Conservation (phyloP, 64 coral and sea anemone species). For the Pachyseris speciosa region DNA sequence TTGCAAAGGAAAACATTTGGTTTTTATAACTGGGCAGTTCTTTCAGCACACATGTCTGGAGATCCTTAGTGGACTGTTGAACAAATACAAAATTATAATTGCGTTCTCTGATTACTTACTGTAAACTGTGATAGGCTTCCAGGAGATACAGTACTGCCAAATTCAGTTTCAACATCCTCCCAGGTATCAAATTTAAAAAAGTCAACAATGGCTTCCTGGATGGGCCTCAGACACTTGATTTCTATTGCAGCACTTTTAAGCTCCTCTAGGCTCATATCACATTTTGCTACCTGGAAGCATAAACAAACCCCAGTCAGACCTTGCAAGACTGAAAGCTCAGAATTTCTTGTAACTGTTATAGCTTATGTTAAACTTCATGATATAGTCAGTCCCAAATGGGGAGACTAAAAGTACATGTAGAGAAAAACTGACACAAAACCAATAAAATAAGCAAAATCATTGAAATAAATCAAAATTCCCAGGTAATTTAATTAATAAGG, state of each 20-base stretch:
- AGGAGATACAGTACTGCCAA: neutral
- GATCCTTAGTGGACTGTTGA: neutral
- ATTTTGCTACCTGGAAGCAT: neutral
- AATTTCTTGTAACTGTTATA: no score
- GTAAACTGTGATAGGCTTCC: neutral
- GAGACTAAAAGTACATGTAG: neutral
- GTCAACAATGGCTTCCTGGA: constrained; percentile 38
- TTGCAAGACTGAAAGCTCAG: no score
- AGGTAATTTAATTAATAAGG: neutral
- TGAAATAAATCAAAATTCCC: neutral
- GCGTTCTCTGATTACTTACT: neutral
- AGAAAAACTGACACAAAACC: neutral
- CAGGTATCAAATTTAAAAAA: constrained; percentile 11
- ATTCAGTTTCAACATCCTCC: constrained; percentile 1
- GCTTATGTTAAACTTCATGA: no score
- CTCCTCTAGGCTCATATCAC: constrained; percentile 27
- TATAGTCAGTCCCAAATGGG: no score
- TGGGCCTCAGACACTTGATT: neutral
- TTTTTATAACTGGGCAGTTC: no score
- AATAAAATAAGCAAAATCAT: no score
- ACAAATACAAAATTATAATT: neutral
- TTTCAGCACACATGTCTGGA: no score
- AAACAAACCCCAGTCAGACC: no score
- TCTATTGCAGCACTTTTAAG: neutral
- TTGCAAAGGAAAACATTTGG: no score